phyloP scores from a whole-genome alignment of 1,140 invertebrate species.

The Rhagoletis zephyria region DNA sequence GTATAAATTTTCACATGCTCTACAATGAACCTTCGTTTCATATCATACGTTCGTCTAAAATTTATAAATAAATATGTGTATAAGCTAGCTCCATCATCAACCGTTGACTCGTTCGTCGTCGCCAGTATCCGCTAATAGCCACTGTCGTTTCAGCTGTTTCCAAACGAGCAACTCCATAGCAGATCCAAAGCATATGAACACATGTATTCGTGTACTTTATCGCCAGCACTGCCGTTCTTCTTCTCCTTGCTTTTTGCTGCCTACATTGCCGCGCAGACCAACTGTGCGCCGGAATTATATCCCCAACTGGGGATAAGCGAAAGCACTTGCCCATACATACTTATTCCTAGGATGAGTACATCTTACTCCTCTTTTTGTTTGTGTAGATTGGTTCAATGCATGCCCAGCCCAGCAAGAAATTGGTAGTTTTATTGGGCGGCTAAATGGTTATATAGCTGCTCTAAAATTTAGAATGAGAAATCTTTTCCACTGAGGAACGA shows the following conservation, averaged over 20 bases:
- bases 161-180: constrained; percentile 5
- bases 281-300: constrained; percentile 18
- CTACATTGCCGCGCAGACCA: background rate
- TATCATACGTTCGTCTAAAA: constrained; percentile 22
- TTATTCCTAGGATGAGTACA: background rate
- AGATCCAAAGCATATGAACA: background rate
- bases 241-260: background rate
- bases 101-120: background rate
- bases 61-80: constrained; percentile 33
- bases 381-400: too few relatives aligned
- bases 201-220: background rate
- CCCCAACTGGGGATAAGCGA: constrained; percentile 22
- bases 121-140: background rate
- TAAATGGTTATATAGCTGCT: too few relatives aligned
- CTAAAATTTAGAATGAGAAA: too few relatives aligned
- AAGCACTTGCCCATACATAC: constrained; percentile 21
- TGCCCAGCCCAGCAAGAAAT: background rate
- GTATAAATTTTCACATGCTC: too few relatives aligned
- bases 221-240: background rate
- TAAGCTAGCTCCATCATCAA: background rate
- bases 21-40: background rate
- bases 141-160: constrained; percentile 27
- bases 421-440: background rate
- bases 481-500: too few relatives aligned
- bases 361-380: background rate